Base-by-base conservation (phyloP, 2,113 vertebrate species). In the Andinoacara biseriatus region DNA sequence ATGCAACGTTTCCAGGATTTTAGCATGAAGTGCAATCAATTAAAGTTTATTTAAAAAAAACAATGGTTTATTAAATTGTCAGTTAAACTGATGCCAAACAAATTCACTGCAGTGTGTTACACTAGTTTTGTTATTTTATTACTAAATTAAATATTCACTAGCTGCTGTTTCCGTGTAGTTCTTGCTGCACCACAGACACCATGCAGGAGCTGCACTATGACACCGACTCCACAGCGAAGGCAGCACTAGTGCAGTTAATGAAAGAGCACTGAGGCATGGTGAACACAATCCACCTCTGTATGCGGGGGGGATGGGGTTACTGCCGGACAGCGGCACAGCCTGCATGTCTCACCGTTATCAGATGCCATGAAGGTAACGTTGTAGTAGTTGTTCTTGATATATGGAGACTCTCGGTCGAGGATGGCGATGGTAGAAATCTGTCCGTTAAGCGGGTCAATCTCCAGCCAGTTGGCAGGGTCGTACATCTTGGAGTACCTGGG, bases 321-420 rank as follows among this genome's bases (percentile, higher is more conserved):
- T 69, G 60, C 79, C 76, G 74, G 69, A 78, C 81, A 84, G 13
- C 57, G 24, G 14, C 14, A 3, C 35, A 40, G 57, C n/a, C 38
- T 46, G 17, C 2, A 1, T 22, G 9, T 61, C 96, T 65, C 95
- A 99, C 98, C 98, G 65, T 96, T 97, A 94, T 99, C 98, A 49
- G 97, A 95, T 52, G 98, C 98, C 94, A 98, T 97, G 95, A 99
- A 98, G 0, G 98, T 99, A 78, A 97, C 97, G 59, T 99, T 99
- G 93, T 99, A 99, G 88, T 98, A 94, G 88, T 98, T 99, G 92
- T 98, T 97, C 90, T 97, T 98, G 84, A 99, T 96, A 52, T 97
- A 97, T 2, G 97, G 97, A 26, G 98, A 99, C 87, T 99, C 98
- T 80, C 98, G 94, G 91, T 99, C 98, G 89, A 99, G 93, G 88